A percentile compares a stretch with the other conserved stretches of the same genome.
Evolutionary conservation across 2,797 vertebrate species (phyloP).

Genomic region (Heteromormyrus szaboi): DNA sequence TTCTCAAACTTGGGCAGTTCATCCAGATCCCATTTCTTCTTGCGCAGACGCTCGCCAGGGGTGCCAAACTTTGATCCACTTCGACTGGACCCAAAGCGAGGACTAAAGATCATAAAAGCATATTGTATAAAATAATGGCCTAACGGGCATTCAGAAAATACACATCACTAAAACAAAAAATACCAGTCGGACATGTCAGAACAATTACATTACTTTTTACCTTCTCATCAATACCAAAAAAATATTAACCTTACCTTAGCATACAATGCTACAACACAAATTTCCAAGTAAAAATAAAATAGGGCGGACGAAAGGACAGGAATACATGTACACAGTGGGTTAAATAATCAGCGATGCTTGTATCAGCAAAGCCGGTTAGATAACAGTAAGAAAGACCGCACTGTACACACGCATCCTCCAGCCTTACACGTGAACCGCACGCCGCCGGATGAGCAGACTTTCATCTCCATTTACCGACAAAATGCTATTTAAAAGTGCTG

Average conservation of each 20-base stretch:
- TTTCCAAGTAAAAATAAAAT: not conserved
- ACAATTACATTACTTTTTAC: not conserved
- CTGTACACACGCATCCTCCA: not conserved
- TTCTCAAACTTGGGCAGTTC: conserved; percentile 97
- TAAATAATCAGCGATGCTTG: not conserved
- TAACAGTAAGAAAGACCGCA: not conserved
- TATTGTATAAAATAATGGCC: not conserved
- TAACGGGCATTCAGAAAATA: not conserved
- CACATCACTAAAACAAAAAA: not conserved
- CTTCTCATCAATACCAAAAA: not conserved
- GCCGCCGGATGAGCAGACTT: not conserved
- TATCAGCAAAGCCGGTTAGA: not conserved
- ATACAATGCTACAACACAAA: not conserved
- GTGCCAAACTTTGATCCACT: conserved; percentile 89
- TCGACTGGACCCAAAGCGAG: conserved; percentile 66
- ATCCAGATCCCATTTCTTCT: conserved; percentile 97
- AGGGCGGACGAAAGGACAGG: not conserved
- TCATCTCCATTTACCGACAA: not conserved
- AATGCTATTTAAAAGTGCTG: not conserved
- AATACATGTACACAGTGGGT: not conserved
- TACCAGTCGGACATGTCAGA: not conserved
- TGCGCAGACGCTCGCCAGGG: conserved; percentile 87
- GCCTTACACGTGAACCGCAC: not conserved
- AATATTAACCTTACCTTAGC: not conserved
- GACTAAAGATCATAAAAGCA: conserved; percentile 35